Evolutionary conservation across 2,888 invertebrate genomes (phyloP), one percentile per base, ranked within the genome.

Genomic region (Nomada ruficornis): DNA sequence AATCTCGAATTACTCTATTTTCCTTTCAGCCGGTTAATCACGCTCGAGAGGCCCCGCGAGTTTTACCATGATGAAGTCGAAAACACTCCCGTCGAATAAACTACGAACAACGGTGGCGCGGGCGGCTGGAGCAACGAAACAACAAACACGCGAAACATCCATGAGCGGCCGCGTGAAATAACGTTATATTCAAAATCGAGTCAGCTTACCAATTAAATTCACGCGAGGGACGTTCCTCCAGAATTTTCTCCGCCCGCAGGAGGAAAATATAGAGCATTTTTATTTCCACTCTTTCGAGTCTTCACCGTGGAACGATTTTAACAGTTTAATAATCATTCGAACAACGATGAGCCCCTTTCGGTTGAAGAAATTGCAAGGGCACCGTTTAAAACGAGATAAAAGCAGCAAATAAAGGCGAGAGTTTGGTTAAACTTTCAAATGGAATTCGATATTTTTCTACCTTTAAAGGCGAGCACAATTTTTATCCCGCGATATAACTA

Each of bases 401-500:
- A 23, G 23, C 2, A 47, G 36, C 26, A 18, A 29, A 59, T 3
- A 59, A 18, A 7, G 26, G 4, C 50, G 36, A 50, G 23, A 65
- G 60, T 36, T 44, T 65, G 15, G 11, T 10, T 23, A 62, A 54
- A 67, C 52, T 71, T 59, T 36, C 29, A 26, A 64, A 64, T 63
- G 36, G 50, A 57, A 71, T 72, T 72, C 52, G 15, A 29, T 55
- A 69, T 76, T 63, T 62, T 47, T 44, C 29, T 29, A 44, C 15
- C 55, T 20, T 44, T 23, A 55, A 69, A 76, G 44, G 55, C 69
- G 57, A 57, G 69, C 57, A 50, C 10, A 50, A 70, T 50, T 70
- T 70, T 64, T 64, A 15, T 10, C 26, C 18, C 18, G n/a, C 11
- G 36, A 47, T 36, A 64, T 65, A 36, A 42, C 44, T 44, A 20